Percentiles rank a stretch among this genome's conserved stretches.
Evolutionary conservation across 64 coral and sea anemone species (phyloP).

Genomic region (Hydrozoanthus tunicans): DNA sequence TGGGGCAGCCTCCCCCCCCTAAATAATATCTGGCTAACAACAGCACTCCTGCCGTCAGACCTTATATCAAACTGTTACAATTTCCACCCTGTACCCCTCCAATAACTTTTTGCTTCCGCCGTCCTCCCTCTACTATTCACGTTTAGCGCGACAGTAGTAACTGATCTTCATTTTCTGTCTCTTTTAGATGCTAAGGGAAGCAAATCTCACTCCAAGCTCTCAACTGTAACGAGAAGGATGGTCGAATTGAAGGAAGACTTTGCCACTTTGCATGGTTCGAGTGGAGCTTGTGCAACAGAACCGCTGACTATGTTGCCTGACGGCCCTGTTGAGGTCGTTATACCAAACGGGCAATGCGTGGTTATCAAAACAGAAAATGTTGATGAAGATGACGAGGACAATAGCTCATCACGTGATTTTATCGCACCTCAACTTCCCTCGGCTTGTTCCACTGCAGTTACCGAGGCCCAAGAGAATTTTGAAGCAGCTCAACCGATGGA

Average conservation of each 20-base stretch:
- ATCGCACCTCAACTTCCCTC: background rate
- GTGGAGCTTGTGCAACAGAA: background rate
- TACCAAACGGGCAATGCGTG: slow-evolving; percentile 56
- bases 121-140: too few relatives aligned
- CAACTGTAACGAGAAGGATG: slow-evolving; percentile 38
- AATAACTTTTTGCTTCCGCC: too few relatives aligned
- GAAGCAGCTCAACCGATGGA: background rate
- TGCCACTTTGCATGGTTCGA: slow-evolving; percentile 24
- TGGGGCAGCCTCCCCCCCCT: too few relatives aligned
- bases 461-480: background rate
- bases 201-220: slow-evolving; percentile 41
- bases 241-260: slow-evolving; percentile 52
- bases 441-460: background rate
- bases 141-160: background rate
- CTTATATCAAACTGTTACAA: too few relatives aligned
- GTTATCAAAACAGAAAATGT: slow-evolving; percentile 47
- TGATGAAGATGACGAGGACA: background rate
- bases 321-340: slow-evolving; percentile 26
- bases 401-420: background rate
- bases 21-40: too few relatives aligned
- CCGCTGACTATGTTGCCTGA: background rate
- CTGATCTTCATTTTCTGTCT: background rate
- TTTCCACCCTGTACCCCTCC: too few relatives aligned
- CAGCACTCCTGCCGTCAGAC: too few relatives aligned
- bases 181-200: slow-evolving; percentile 7